Percentiles rank a stretch among this genome's conserved stretches.
Conservation (phyloP, 2,888 invertebrate species). For the Chouioia cunea region DNA sequence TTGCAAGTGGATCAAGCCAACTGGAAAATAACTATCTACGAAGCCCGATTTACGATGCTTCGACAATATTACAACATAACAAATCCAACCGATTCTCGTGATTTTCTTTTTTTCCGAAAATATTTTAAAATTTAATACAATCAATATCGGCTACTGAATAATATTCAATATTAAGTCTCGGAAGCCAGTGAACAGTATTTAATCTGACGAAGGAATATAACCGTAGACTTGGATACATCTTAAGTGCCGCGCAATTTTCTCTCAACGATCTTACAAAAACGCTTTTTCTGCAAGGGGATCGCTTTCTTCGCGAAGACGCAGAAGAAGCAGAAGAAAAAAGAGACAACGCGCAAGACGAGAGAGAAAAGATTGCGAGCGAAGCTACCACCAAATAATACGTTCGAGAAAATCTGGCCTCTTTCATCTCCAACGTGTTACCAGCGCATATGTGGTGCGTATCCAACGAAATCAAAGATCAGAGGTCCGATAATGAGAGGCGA, state of each 20-base stretch:
- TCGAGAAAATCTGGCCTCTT: conserved; percentile 34
- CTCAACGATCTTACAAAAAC: conserved; percentile 22
- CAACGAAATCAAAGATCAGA: conserved; percentile 36
- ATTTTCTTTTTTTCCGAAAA: no score
- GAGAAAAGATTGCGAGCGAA: not conserved
- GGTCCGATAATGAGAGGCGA: conserved; percentile 31
- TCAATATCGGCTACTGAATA: no score
- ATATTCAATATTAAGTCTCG: no score
- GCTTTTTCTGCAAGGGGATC: conserved; percentile 5
- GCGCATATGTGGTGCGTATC: conserved; percentile 6
- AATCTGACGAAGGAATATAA: no score
- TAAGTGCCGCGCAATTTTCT: conserved; percentile 14
- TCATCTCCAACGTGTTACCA: conserved; percentile 1
- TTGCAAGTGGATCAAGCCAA: conserved; percentile 67
- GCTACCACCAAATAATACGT: conserved; percentile 5
- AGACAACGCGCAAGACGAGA: not conserved
- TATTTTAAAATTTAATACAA: no score
- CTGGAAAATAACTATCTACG: conserved; percentile 65
- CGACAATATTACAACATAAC: conserved; percentile 47
- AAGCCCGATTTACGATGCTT: conserved; percentile 55
- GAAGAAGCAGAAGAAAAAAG: not conserved
- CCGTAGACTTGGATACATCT: no score
- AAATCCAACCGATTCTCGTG: no score
- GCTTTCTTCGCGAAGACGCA: not conserved
- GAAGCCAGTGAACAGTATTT: no score